Evolutionary conservation across 2,113 vertebrate species (phyloP).

Genomic region (Noctilio leporinus): DNA sequence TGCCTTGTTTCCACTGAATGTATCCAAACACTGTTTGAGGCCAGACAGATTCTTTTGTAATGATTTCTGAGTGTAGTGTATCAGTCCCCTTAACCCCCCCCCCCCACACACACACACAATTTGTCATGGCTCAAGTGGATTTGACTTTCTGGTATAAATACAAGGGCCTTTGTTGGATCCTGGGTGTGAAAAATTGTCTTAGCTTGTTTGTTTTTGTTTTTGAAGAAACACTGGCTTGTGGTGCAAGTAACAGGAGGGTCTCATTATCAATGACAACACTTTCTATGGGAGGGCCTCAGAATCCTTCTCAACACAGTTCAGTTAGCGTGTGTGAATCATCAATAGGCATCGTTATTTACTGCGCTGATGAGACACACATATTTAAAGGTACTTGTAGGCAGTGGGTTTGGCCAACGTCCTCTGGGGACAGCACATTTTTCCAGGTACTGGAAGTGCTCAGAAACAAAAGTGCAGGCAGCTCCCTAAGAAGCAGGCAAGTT

Average conservation of each 20-base stretch:
- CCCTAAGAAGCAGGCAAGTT: background rate
- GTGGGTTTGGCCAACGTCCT: background rate
- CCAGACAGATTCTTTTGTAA: background rate
- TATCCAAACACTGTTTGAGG: slow-evolving; percentile 5
- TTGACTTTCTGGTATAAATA: background rate
- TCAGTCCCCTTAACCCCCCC: background rate
- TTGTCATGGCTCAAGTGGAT: background rate
- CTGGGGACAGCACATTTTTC: background rate
- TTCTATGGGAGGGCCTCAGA: background rate
- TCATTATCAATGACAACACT: background rate
- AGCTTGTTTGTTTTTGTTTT: background rate
- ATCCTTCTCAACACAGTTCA: background rate
- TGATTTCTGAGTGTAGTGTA: background rate
- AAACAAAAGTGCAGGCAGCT: background rate
- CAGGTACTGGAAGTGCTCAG: background rate
- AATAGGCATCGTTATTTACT: fast-evolving
- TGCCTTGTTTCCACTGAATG: slow-evolving; percentile 19
- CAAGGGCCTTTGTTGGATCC: background rate
- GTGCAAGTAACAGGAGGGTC: background rate
- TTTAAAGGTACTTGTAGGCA: background rate
- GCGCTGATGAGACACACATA: background rate
- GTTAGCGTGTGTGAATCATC: background rate
- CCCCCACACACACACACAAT: no score
- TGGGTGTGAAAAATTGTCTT: background rate
- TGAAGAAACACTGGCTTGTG: background rate